Evolutionary conservation across 2,797 vertebrate genomes (phyloP).

Genomic region (Simalia tracyae): DNA sequence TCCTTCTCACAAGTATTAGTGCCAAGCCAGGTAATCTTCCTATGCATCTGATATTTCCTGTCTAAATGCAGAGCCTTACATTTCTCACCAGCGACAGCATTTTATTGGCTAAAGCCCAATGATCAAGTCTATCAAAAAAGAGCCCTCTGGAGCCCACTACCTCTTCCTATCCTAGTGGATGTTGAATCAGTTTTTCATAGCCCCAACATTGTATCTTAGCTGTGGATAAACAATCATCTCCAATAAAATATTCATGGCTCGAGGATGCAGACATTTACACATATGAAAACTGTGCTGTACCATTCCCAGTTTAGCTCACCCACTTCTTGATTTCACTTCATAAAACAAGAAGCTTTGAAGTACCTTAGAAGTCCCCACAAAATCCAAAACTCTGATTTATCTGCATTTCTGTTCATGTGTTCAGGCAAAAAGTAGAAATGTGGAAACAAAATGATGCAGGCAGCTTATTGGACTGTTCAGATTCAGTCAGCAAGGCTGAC

Average conservation of each 20-base stretch:
- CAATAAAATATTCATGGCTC: background rate
- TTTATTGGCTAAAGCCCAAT: no score
- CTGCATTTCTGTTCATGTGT: background rate
- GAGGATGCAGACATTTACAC: background rate
- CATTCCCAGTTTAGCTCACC: background rate
- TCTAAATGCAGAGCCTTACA: no score
- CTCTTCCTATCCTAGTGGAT: background rate
- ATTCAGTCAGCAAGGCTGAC: background rate
- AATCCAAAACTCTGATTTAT: background rate
- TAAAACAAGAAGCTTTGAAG: background rate
- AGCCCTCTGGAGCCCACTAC: background rate
- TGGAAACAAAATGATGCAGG: background rate
- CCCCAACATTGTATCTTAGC: background rate
- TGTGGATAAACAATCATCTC: background rate
- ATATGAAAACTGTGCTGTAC: background rate
- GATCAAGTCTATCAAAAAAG: background rate
- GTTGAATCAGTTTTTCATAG: background rate
- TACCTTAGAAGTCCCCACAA: background rate
- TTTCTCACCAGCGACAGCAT: no score
- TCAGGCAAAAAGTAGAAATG: background rate
- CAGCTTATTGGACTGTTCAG: conserved; percentile 44
- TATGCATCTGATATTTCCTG: no score
- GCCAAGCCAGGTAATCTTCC: no score
- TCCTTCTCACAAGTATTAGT: no score
- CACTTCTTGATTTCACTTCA: background rate